Evolutionary conservation across 2,797 vertebrate genomes (phyloP).

Genomic region (Ceryle rudis): DNA sequence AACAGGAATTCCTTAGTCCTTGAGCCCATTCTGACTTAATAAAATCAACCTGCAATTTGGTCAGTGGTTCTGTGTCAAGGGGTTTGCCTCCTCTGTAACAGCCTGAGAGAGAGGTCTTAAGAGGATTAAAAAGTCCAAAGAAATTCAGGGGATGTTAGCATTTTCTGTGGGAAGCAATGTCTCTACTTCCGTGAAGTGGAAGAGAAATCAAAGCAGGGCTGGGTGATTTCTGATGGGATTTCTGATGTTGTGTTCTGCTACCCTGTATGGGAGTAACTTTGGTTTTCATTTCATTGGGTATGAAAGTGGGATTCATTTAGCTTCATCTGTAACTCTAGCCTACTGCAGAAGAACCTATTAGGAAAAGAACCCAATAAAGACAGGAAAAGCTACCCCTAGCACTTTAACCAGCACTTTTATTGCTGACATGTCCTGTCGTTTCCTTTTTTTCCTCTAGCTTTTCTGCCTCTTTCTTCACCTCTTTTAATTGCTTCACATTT

Average conservation of each 20-base stretch:
- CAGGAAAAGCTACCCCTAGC: neutral
- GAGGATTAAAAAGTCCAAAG: neutral
- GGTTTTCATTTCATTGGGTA: neutral
- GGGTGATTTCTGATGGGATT: neutral
- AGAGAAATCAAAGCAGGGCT: neutral
- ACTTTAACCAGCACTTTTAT: neutral
- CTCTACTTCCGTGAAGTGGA: neutral
- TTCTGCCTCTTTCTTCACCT: neutral
- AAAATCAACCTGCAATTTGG: neutral
- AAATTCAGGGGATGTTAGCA: neutral
- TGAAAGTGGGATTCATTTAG: neutral
- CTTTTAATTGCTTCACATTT: neutral
- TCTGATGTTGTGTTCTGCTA: neutral
- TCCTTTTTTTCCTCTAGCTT: neutral
- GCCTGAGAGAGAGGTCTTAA: neutral
- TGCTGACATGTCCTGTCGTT: neutral
- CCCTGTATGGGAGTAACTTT: neutral
- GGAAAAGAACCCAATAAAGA: neutral
- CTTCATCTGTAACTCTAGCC: neutral
- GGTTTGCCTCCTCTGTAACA: neutral
- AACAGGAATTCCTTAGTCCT: neutral
- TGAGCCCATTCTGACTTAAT: neutral
- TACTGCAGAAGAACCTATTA: neutral
- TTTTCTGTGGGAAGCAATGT: neutral
- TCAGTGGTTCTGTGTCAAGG: neutral